phyloP scores from a whole-genome alignment of 2,113 vertebrate species.

The Corydoras maculifer region DNA sequence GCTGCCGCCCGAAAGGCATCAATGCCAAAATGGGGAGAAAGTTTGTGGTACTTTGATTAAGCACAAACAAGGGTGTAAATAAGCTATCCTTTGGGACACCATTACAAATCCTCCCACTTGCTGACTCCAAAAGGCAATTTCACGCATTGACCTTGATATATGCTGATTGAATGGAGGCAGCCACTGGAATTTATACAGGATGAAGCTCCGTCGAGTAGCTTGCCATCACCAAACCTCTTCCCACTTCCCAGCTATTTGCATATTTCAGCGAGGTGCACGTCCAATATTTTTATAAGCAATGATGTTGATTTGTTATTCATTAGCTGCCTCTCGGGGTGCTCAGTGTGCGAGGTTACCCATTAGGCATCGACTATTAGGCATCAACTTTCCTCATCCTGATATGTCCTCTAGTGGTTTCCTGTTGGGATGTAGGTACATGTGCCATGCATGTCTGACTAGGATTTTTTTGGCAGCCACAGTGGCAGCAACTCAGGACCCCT shows the following conservation, averaged over 20 bases:
- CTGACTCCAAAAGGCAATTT: slow-evolving; percentile 48
- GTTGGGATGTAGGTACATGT: slow-evolving; percentile 51
- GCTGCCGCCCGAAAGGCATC: slow-evolving; percentile 48
- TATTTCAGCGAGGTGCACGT: slow-evolving; percentile 41
- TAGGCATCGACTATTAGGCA: slow-evolving; percentile 42
- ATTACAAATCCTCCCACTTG: slow-evolving; percentile 50
- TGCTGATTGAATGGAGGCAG: slow-evolving; percentile 45
- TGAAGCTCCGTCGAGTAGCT: slow-evolving; percentile 45
- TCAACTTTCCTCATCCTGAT: slow-evolving; percentile 58
- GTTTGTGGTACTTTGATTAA: slow-evolving; percentile 58
- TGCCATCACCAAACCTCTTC: slow-evolving; percentile 39
- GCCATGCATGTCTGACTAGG: slow-evolving; percentile 54
- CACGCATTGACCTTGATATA: slow-evolving; percentile 45
- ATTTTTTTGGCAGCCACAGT: slow-evolving; percentile 54
- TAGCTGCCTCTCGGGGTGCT: slow-evolving; percentile 45
- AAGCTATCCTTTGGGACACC: slow-evolving; percentile 53
- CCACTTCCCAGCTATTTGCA: slow-evolving; percentile 32
- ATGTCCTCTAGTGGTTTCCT: slow-evolving; percentile 58
- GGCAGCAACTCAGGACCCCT: slow-evolving; percentile 48
- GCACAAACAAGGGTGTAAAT: slow-evolving; percentile 58
- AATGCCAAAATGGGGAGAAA: slow-evolving; percentile 45
- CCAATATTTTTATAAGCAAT: slow-evolving; percentile 54
- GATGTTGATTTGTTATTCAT: slow-evolving; percentile 59
- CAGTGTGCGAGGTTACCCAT: slow-evolving; percentile 42
- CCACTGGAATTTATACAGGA: slow-evolving; percentile 38